These are phyloP conservation scores for Cordylochernes scorpioides DNA, from an alignment of 2,888 invertebrate species.

Conservation along the genomic window DNA sequence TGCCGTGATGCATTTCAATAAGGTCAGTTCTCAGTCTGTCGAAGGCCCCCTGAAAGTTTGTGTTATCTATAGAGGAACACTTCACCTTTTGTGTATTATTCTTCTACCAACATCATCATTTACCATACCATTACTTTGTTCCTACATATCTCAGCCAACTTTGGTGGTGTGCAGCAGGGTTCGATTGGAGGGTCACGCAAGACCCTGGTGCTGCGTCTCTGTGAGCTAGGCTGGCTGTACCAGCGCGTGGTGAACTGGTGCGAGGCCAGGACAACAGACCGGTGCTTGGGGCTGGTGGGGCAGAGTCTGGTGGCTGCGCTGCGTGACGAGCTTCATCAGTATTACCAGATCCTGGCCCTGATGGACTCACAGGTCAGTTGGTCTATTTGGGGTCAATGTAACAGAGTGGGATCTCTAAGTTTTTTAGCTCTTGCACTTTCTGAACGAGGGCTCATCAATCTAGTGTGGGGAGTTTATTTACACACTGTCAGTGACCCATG, in stretches of 20 bases:
- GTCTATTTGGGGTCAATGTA: too few relatives aligned
- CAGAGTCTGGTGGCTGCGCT: conserved; percentile 63
- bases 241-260: conserved; percentile 52
- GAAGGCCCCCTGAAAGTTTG: too few relatives aligned
- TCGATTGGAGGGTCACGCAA: conserved; percentile 28
- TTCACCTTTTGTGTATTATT: too few relatives aligned
- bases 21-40: too few relatives aligned
- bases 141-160: conserved; percentile 1
- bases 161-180: not conserved
- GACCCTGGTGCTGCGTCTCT: conserved; percentile 39
- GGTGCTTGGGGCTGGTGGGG: conserved; percentile 36
- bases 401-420: too few relatives aligned
- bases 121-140: conserved; percentile 3
- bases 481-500: too few relatives aligned
- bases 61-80: too few relatives aligned
- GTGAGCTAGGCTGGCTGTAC: conserved; percentile 61
- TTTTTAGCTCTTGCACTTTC: too few relatives aligned
- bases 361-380: conserved; percentile 50
- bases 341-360: conserved; percentile 59
- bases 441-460: too few relatives aligned
- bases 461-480: too few relatives aligned
- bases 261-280: conserved; percentile 37
- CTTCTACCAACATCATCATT: conserved; percentile 3
- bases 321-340: conserved; percentile 55
- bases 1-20: too few relatives aligned